Conservation (phyloP, 2,888 invertebrate genomes). For the Synergus itoensis region DNA sequence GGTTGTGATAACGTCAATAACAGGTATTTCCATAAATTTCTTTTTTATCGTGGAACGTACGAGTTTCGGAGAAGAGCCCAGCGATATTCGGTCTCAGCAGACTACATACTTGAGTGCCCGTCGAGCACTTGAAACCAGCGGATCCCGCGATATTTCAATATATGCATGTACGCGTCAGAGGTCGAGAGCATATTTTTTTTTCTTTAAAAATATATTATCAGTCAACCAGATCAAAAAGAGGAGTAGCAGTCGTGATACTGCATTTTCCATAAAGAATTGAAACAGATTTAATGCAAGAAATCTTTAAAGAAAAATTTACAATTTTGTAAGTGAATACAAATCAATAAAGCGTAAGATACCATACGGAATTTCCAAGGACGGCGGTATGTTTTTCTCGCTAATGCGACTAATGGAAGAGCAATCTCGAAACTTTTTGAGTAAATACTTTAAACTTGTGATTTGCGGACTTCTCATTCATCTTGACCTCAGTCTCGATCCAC, state of each 20-base stretch:
- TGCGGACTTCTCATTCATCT: conserved; percentile 2
- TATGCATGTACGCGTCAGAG: conserved; percentile 61
- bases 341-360: neutral
- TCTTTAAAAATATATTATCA: conserved; percentile 52
- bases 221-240: conserved; percentile 48
- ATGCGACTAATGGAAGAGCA: conserved; percentile 35
- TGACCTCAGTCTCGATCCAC: conserved; percentile 28
- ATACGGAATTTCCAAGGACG: conserved; percentile 6
- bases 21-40: conserved; percentile 38
- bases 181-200: conserved; percentile 54
- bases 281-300: neutral
- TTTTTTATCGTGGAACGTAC: conserved; percentile 2
- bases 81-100: conserved; percentile 49
- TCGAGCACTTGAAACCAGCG: conserved; percentile 59
- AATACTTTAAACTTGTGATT: conserved; percentile 25
- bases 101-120: conserved; percentile 51
- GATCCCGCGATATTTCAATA: conserved; percentile 67
- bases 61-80: conserved; percentile 28
- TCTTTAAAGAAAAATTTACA: neutral
- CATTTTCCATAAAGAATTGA: conserved; percentile 19
- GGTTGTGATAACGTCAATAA: conserved; percentile 33
- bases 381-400: conserved; percentile 7
- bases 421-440: conserved; percentile 19
- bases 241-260: conserved; percentile 42
- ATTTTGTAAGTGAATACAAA: neutral